Evolutionary conservation across 2,888 invertebrate species (phyloP).

Genomic region (Exocentrus adspersus): DNA sequence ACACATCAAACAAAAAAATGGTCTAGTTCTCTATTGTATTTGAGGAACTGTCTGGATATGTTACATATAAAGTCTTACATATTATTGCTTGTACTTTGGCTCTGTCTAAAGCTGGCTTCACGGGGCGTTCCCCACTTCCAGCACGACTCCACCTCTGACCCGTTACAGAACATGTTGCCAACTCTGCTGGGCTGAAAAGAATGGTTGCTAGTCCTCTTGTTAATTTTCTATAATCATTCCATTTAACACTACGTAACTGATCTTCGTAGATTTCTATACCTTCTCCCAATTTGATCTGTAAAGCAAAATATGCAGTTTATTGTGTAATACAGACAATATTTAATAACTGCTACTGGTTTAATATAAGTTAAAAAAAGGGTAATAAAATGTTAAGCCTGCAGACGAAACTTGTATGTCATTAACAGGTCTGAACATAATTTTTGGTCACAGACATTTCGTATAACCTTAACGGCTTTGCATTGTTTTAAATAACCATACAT

Average conservation of each 20-base stretch:
- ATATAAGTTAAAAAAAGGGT: too few species aligned
- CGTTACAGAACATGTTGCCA: slow-evolving; percentile 79
- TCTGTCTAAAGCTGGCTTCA: slow-evolving; percentile 77
- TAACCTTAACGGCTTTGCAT: too few species aligned
- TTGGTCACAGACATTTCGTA: too few species aligned
- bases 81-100: slow-evolving; percentile 80
- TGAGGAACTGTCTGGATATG: neutral
- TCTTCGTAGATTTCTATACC: slow-evolving; percentile 79
- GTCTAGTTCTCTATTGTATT: too few species aligned
- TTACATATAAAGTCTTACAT: slow-evolving; percentile 62
- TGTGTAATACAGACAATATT: too few species aligned
- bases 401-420: too few species aligned
- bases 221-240: slow-evolving; percentile 79
- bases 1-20: too few species aligned
- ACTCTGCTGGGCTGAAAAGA: slow-evolving; percentile 77
- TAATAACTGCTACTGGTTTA: slow-evolving; percentile 51
- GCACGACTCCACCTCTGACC: slow-evolving; percentile 81
- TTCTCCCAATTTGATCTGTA: slow-evolving; percentile 76
- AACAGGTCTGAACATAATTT: too few species aligned
- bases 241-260: slow-evolving; percentile 75
- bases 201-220: slow-evolving; percentile 79
- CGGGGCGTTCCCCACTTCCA: slow-evolving; percentile 77
- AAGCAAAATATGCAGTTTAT: slow-evolving; percentile 24
- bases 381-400: too few species aligned
- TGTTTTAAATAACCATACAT: too few species aligned